These are phyloP conservation scores for Himalopsyche anomala DNA, from an alignment of 2,888 invertebrate genomes.

Conservation along the genomic window DNA sequence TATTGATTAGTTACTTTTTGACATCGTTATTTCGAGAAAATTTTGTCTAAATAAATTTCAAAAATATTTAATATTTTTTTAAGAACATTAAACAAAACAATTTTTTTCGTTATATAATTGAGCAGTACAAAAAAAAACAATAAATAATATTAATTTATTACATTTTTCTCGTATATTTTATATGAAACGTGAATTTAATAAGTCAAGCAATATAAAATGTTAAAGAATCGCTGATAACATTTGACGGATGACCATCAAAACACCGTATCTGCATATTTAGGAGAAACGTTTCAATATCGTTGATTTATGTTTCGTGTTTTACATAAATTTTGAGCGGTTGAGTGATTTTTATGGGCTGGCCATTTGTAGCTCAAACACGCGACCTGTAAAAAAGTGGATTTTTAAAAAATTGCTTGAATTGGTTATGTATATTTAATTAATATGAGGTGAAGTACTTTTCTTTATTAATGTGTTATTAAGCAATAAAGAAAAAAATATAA, in stretches of 20 bases:
- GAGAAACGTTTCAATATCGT: constrained; percentile 27
- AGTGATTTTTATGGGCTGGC: constrained; percentile 37
- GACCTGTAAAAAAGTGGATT: constrained; percentile 1
- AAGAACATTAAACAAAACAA: too few species aligned
- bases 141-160: too few species aligned
- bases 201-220: not conserved
- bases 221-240: not conserved
- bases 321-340: constrained; percentile 40
- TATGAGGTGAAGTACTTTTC: too few species aligned
- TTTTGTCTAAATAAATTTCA: too few species aligned
- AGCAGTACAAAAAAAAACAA: too few species aligned
- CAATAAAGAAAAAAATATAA: too few species aligned
- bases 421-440: not conserved
- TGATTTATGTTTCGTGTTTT: constrained; percentile 42
- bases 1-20: too few species aligned
- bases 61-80: too few species aligned
- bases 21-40: too few species aligned
- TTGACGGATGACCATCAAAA: constrained; percentile 18
- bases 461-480: too few species aligned
- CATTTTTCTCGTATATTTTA: too few species aligned
- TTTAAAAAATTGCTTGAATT: not conserved
- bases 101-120: too few species aligned
- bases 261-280: constrained; percentile 4
- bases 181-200: not conserved
- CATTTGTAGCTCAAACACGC: constrained; percentile 38